Evolutionary conservation across 2,797 vertebrate genomes (phyloP).

Genomic region (Phoeniculus purpureus): DNA sequence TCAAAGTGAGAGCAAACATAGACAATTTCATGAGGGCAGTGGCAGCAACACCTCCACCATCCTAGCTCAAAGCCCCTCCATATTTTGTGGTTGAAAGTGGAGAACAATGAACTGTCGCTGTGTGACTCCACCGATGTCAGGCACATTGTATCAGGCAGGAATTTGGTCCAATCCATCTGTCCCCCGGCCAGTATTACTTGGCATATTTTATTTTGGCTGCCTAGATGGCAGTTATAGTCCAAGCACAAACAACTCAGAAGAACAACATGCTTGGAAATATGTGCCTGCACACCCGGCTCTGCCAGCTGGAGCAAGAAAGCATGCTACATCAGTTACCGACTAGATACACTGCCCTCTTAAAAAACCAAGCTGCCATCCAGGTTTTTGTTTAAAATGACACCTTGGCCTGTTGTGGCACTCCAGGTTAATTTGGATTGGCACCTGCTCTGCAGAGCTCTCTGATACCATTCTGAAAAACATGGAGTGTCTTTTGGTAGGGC

Average conservation of each 20-base stretch:
- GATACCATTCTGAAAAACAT: background rate
- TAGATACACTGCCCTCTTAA: constrained; percentile 22
- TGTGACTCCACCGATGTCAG: constrained; percentile 29
- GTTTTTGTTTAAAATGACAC: constrained; percentile 37
- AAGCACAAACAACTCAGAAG: constrained; percentile 58
- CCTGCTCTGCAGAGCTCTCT: background rate
- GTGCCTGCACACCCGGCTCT: background rate
- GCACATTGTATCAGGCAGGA: constrained; percentile 16
- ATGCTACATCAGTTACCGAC: constrained; percentile 10
- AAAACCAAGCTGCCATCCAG: constrained; percentile 38
- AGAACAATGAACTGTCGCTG: constrained; percentile 62
- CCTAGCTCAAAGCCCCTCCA: background rate
- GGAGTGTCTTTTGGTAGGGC: background rate
- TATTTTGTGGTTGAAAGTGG: constrained; percentile 33
- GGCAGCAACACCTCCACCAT: background rate
- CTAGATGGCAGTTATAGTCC: constrained; percentile 18
- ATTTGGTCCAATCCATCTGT: constrained; percentile 10
- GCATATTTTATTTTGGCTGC: constrained; percentile 68
- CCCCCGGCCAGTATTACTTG: constrained; percentile 65
- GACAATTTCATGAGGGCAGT: background rate
- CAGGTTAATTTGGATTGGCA: constrained; percentile 54
- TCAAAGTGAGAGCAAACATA: background rate
- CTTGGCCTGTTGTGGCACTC: background rate
- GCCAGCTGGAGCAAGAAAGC: constrained; percentile 66
- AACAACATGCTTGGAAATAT: constrained; percentile 56